Evolutionary conservation across 2,113 vertebrate species (phyloP).

Genomic region (Vimba vimba): DNA sequence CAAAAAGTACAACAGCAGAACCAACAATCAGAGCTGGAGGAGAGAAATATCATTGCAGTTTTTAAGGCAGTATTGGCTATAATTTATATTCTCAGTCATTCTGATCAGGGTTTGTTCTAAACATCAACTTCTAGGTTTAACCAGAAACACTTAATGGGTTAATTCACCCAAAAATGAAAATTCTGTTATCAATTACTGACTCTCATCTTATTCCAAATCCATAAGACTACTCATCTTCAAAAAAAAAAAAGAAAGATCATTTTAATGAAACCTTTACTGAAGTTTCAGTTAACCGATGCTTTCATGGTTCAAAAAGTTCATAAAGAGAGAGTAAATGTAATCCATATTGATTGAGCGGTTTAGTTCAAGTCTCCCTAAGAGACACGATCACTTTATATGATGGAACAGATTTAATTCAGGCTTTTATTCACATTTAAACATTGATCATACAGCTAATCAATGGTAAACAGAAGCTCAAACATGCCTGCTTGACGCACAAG

Average conservation of each 20-base stretch:
- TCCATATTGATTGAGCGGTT: no score
- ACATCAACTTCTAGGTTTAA: not conserved
- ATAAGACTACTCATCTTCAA: not conserved
- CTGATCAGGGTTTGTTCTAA: not conserved
- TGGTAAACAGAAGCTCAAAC: not conserved
- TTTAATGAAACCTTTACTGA: not conserved
- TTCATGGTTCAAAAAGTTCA: not conserved
- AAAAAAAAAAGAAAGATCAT: not conserved
- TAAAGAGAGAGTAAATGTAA: no score
- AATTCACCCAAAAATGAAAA: not conserved
- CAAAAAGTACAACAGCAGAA: not conserved
- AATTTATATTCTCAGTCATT: no score
- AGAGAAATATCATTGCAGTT: not conserved
- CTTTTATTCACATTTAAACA: not conserved
- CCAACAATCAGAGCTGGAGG: not conserved
- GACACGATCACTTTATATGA: no score
- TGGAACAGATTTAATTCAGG: no score
- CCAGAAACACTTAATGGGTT: not conserved
- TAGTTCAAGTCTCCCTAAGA: no score
- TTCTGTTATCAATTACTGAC: not conserved
- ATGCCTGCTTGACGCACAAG: not conserved
- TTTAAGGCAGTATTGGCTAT: no score
- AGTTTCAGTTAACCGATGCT: not conserved
- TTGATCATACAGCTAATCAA: not conserved
- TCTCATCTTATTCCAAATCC: not conserved